phyloP scores from a whole-genome alignment of 2,888 invertebrate genomes.

The Chloroclystis v-ata region DNA sequence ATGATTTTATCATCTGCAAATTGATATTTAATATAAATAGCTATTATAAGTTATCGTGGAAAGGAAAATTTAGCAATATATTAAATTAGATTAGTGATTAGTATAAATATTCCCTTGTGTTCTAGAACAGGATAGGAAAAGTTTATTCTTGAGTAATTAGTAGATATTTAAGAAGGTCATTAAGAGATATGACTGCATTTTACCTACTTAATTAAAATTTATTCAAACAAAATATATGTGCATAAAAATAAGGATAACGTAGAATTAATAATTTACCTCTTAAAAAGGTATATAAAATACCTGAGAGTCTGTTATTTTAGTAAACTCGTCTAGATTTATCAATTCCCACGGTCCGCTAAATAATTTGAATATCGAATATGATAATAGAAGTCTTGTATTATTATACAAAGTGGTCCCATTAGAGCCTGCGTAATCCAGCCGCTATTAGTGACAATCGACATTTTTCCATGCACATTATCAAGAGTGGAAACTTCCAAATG shows the following conservation, averaged over 20 bases:
- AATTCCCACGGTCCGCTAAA: too few relatives aligned
- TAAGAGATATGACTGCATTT: too few relatives aligned
- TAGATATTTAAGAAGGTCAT: too few relatives aligned
- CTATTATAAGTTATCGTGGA: slow-evolving; percentile 53
- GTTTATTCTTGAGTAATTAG: background rate
- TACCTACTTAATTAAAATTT: too few relatives aligned
- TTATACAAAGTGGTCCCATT: slow-evolving; percentile 10
- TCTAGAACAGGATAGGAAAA: slow-evolving; percentile 6
- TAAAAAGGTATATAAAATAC: background rate
- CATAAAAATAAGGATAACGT: too few relatives aligned
- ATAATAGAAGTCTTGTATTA: too few relatives aligned
- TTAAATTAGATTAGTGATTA: slow-evolving; percentile 32
- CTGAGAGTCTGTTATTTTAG: background rate
- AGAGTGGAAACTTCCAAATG: slow-evolving; percentile 34
- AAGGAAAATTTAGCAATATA: slow-evolving; percentile 68
- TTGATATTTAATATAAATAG: slow-evolving; percentile 54
- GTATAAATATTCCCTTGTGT: slow-evolving; percentile 49
- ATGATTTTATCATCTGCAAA: slow-evolving; percentile 55
- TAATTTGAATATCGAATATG: too few relatives aligned
- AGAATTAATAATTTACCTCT: background rate
- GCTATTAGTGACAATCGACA: slow-evolving; percentile 43
- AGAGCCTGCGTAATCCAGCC: slow-evolving; percentile 20
- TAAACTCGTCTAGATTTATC: too few relatives aligned
- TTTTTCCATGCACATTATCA: slow-evolving; percentile 48
- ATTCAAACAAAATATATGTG: too few relatives aligned